Base-by-base conservation (phyloP, 1,140 invertebrate species). In the Proales similis region DNA sequence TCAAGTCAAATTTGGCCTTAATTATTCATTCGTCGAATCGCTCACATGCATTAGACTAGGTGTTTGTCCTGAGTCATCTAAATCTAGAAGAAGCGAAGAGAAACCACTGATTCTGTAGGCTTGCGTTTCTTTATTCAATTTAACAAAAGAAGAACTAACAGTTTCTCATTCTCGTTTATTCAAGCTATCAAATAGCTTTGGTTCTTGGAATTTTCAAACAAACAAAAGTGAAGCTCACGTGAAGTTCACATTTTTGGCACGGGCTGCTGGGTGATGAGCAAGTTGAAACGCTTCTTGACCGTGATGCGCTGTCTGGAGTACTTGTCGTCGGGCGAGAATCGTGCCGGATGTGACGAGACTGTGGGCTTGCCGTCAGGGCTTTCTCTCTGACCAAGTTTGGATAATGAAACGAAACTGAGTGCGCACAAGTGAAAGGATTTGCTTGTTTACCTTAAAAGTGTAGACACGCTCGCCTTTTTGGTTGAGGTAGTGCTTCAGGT, bases 301-400 rank as follows among this genome's bases (percentile, higher is more conserved):
- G 81, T 88, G 48, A 95, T 84, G 64, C 91, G 81, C 70, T 94
- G 84, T 66, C 85, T 81, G 0, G 91, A 95, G 72, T 87, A 92
- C 75, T 90, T 89, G 70, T 96, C 91, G 77, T 94, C 89, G 0
- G 91, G 90, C 12, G 90, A 92, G 74, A 95, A 96, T 63, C 88
- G 82, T 63, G 91, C 90, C 72, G 89, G 88, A 81, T 93, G 90
- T 30, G 90, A 88, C 12, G 88, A 90, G 30, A 85, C 67, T 4
- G 90, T 90, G 2, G 86, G 86, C 42, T 82, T 83, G 49, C 85
- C 86, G 67, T 77, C 68, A 12, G 84, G 84, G 74, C 85, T 84
- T 20, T 82, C 74, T 72, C 85, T 85, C 84, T 87, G 72, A 39
- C 82, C 81, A 66, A 42, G 11, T 27, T 39, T 12, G 29, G 24